Evolutionary conservation across 2,888 invertebrate species (phyloP), one percentile per base, ranked within the genome.

Genomic region (Luperina testacea): DNA sequence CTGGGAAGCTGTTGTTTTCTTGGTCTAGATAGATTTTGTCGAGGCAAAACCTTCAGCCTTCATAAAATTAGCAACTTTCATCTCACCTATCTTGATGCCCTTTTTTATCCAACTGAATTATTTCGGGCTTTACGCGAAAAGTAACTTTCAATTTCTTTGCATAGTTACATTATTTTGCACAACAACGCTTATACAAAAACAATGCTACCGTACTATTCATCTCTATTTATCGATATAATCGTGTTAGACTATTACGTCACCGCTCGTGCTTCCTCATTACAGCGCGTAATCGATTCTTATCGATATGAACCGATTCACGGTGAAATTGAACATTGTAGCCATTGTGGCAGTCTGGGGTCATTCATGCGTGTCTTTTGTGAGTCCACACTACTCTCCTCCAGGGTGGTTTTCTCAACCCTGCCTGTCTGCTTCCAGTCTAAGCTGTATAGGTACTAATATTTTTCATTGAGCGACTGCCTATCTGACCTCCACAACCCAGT

Each of bases 221-320:
- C 70, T 71, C 57, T 68, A 73, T 73, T 76, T 67, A 45, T 67
- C 64, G 45, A 65, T 45, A 69, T 27, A 72, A 69, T 73, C 64
- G 59, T 61, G 71, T 77, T 53, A 63, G 27, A 9, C n/a, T 57
- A 76, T 83, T 82, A 78, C 84, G 53, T 87, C 86, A 88, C 13
- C 48, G 67, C 75, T 81, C 80, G 86, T 81, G 82, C 71, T 68
- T 64, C 65, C 42, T 73, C 72, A 81, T 80, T 77, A 77, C 57
- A 53, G 77, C 86, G 79, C 71, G 78, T 87, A 88, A 86, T 87
- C 83, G 74, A 87, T 88, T 88, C 32, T 27, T 45, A 61, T 32
- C 83, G 74, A 83, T 83, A 79, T 74, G 71, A 72, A 78, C 63
- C 76, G 80, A 85, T 85, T 83, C 68, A 78, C 71, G 59, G 81